Percentiles rank a stretch among this genome's conserved stretches.
These are phyloP conservation scores for Anastrepha ludens DNA, from an alignment of 1,140 invertebrate species.

Conservation along the genomic window DNA sequence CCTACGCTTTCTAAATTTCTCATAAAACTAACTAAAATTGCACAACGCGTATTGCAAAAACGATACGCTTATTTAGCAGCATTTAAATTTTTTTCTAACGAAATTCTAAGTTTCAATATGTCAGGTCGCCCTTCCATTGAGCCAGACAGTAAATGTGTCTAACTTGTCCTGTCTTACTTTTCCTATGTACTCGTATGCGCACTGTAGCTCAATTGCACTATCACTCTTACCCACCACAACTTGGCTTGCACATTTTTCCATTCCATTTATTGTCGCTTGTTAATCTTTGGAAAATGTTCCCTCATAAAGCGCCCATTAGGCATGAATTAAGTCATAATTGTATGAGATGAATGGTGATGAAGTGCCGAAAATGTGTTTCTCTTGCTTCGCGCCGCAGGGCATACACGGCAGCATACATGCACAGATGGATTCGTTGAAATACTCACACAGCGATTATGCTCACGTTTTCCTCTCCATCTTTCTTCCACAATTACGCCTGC, in stretches of 20 bases:
- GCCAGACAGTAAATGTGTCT: no score
- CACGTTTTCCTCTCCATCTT: not conserved
- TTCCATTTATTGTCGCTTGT: slow-evolving; percentile 22
- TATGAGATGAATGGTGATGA: slow-evolving; percentile 58
- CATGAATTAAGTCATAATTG: slow-evolving; percentile 73
- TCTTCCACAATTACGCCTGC: not conserved
- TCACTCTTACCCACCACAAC: not conserved
- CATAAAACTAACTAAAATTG: no score
- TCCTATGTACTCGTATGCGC: not conserved
- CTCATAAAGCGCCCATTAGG: slow-evolving; percentile 73
- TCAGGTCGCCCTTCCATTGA: no score
- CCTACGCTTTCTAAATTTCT: no score
- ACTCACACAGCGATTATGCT: not conserved
- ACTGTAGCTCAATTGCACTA: slow-evolving; percentile 13
- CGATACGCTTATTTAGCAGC: no score
- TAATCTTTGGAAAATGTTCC: slow-evolving; percentile 55
- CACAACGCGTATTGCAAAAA: no score
- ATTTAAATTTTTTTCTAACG: no score
- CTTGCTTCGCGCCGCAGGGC: slow-evolving; percentile 13
- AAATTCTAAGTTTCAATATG: no score
- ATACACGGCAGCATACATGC: not conserved
- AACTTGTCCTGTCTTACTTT: no score
- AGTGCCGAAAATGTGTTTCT: slow-evolving; percentile 46
- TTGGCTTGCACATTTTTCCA: not conserved
- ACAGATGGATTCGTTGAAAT: not conserved